A percentile compares a stretch with the other conserved stretches of the same genome.
These are phyloP conservation scores for Corythucha ciliata DNA, from an alignment of 2,888 invertebrate genomes.

Conservation along the genomic window DNA sequence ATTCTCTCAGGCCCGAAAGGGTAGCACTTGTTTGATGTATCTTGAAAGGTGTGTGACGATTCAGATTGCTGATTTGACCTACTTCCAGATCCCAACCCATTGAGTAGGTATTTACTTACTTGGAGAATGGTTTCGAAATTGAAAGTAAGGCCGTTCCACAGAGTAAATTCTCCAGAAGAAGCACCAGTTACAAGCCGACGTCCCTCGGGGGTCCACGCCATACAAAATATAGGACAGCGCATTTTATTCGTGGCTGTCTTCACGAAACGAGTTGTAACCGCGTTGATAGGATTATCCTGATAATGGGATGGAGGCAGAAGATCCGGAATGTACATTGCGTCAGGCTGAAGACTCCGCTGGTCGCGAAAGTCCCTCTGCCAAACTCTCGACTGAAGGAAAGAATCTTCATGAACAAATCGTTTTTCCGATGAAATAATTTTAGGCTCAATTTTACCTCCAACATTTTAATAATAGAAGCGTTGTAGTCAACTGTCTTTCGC, in stretches of 20 bases:
- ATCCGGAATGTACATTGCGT: slow-evolving; percentile 89
- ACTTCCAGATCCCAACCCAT: background rate
- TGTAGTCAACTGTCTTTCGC: slow-evolving; percentile 96
- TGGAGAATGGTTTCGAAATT: slow-evolving; percentile 99
- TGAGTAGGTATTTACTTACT: slow-evolving; percentile 45
- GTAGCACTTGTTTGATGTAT: too few relatives aligned
- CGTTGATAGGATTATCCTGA: slow-evolving; percentile 91
- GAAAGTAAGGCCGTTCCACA: slow-evolving; percentile 99
- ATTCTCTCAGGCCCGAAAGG: too few relatives aligned
- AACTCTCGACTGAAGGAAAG: slow-evolving; percentile 60
- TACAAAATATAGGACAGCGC: slow-evolving; percentile 97
- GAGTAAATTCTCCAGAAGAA: slow-evolving; percentile 96
- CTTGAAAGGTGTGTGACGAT: too few relatives aligned
- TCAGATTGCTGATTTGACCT: too few relatives aligned
- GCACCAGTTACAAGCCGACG: slow-evolving; percentile 95
- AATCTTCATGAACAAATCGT: too few relatives aligned
- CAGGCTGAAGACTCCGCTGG: slow-evolving; percentile 81
- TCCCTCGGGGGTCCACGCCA: slow-evolving; percentile 99
- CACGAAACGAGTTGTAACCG: slow-evolving; percentile 89
- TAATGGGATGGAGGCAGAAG: slow-evolving; percentile 89
- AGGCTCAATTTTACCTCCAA: slow-evolving; percentile 61
- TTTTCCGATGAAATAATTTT: too few relatives aligned
- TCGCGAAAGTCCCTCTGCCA: slow-evolving; percentile 94
- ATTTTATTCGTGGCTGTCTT: slow-evolving; percentile 99
- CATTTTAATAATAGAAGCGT: slow-evolving; percentile 85